Evolutionary conservation across 2,797 vertebrate genomes (phyloP).

Genomic region (Erpetoichthys calabaricus): DNA sequence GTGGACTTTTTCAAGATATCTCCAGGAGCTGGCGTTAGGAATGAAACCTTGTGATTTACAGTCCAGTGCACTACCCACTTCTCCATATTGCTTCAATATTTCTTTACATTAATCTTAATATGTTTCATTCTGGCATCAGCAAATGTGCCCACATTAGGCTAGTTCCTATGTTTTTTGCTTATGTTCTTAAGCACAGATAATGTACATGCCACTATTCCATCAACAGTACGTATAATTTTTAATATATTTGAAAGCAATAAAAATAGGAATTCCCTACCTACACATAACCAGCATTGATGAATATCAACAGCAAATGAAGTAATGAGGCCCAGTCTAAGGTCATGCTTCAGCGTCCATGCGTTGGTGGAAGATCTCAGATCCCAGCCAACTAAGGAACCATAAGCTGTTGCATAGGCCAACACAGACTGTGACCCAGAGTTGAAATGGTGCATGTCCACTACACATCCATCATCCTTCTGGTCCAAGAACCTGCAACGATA

Average conservation of each 20-base stretch:
- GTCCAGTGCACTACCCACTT: too few relatives aligned
- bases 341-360: conserved; percentile 84
- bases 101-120: background rate
- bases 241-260: background rate
- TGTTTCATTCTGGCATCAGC: background rate
- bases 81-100: too few relatives aligned
- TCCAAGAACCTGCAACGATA: conserved; percentile 60
- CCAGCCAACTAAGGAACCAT: conserved; percentile 91
- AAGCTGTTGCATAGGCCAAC: conserved; percentile 84
- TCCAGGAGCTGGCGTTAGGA: too few relatives aligned
- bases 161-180: background rate
- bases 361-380: conserved; percentile 78
- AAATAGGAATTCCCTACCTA: conserved; percentile 50
- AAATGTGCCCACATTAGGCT: background rate
- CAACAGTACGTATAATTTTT: background rate
- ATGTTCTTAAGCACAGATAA: conserved; percentile 3
- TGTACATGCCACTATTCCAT: background rate
- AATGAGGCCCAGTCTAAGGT: conserved; percentile 87
- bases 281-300: conserved; percentile 94
- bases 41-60: too few relatives aligned
- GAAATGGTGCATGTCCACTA: conserved; percentile 91
- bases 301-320: conserved; percentile 93
- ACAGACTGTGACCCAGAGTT: conserved; percentile 85
- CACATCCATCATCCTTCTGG: conserved; percentile 78
- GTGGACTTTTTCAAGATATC: too few relatives aligned